Evolutionary conservation across 64 coral and sea anemone genomes (phyloP).

Genomic region (Pachyseris speciosa): DNA sequence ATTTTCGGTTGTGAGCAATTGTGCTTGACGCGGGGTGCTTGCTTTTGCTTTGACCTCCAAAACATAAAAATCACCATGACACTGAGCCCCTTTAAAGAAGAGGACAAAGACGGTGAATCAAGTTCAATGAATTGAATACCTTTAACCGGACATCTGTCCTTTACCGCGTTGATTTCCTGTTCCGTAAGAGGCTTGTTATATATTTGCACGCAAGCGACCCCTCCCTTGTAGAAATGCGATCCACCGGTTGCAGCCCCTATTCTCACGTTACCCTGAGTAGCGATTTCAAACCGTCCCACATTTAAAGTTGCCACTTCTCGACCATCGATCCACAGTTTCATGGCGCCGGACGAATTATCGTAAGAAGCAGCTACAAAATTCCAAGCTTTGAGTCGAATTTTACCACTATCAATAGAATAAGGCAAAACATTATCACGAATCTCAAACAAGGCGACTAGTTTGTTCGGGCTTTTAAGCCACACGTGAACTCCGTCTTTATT

Average conservation of each 20-base stretch:
- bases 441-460: not conserved
- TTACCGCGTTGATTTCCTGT: constrained; percentile 4
- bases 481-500: constrained; percentile 5
- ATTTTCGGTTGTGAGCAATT: too few relatives aligned
- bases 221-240: constrained; percentile 13
- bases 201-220: not conserved
- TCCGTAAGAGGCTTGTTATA: constrained; percentile 6
- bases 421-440: not conserved
- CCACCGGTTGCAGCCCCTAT: not conserved
- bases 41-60: too few relatives aligned
- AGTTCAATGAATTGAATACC: not conserved
- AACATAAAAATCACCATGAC: too few relatives aligned
- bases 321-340: constrained; percentile 7
- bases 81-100: too few relatives aligned
- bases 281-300: not conserved
- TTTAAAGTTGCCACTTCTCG: not conserved
- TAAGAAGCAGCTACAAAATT: constrained; percentile 33
- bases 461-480: constrained; percentile 7
- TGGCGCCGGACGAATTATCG: not conserved
- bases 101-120: too few relatives aligned
- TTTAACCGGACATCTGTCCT: not conserved
- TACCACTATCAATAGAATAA: not conserved
- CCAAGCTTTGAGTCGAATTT: not conserved
- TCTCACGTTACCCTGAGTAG: constrained; percentile 2
- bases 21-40: too few relatives aligned